Percentiles rank a stretch among this genome's conserved stretches.
Conservation (phyloP, 2,113 vertebrate species). For the Probosciger aterrimus region DNA sequence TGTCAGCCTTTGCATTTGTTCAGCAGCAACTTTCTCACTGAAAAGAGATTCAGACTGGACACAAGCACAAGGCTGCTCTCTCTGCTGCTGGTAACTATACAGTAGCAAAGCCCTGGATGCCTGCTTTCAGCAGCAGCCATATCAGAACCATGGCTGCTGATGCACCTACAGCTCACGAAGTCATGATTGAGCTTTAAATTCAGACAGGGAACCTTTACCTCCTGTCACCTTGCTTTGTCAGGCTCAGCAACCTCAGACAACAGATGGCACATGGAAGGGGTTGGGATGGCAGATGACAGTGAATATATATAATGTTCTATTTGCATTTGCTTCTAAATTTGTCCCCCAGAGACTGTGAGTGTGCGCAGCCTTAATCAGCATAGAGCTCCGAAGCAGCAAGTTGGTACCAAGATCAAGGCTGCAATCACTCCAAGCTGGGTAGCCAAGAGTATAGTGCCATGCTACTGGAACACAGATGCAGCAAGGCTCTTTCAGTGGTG, state of each 20-base stretch:
- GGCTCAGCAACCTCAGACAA: constrained; percentile 25
- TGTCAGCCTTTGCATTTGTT: neutral
- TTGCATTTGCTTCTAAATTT: constrained; percentile 37
- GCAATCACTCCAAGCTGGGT: neutral
- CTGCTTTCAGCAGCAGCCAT: neutral
- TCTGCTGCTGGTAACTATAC: neutral
- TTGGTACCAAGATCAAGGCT: neutral
- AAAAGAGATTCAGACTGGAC: neutral
- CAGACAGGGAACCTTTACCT: neutral
- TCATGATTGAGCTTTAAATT: neutral
- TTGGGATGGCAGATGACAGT: neutral
- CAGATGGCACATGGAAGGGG: neutral
- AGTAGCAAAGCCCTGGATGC: neutral
- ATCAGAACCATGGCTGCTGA: neutral
- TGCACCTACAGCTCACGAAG: neutral
- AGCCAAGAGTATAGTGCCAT: neutral
- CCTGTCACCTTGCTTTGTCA: neutral
- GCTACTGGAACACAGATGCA: neutral
- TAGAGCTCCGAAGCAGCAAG: neutral
- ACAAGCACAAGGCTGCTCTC: neutral
- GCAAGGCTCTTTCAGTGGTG: neutral
- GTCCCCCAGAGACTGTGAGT: neutral
- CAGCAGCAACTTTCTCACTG: neutral
- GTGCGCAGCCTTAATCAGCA: neutral
- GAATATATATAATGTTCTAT: constrained; percentile 24